These are phyloP conservation scores for Zygaena filipendulae DNA, from an alignment of 2,888 invertebrate species.

Conservation along the genomic window DNA sequence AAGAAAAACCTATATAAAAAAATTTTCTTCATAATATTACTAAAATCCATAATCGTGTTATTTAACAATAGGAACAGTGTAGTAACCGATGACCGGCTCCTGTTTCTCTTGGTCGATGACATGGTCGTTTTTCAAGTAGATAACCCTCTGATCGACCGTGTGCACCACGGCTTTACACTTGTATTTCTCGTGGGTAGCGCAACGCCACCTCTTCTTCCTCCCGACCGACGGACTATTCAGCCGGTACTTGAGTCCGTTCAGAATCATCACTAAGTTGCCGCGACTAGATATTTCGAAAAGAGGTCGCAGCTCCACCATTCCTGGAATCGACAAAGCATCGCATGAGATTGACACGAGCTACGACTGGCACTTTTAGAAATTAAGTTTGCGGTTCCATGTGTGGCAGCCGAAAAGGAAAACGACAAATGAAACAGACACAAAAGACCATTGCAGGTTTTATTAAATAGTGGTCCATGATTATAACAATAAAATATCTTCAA, in stretches of 20 bases:
- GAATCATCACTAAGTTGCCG: constrained; percentile 22
- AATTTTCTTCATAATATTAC: neutral
- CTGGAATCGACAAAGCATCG: constrained; percentile 12
- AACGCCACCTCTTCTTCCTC: constrained; percentile 29
- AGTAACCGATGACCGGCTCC: constrained; percentile 18
- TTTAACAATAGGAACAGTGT: too few relatives aligned
- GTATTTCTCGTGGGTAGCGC: constrained; percentile 26
- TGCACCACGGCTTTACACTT: constrained; percentile 31
- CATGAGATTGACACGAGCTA: neutral
- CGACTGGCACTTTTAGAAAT: too few relatives aligned
- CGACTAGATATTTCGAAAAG: constrained; percentile 21
- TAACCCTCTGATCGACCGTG: constrained; percentile 24
- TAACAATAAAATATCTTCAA: too few relatives aligned
- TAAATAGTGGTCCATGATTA: too few relatives aligned
- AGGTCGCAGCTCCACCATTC: constrained; percentile 7
- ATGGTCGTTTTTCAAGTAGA: constrained; percentile 26
- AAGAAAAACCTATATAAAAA: too few relatives aligned
- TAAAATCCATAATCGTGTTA: too few relatives aligned
- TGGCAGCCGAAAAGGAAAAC: too few relatives aligned
- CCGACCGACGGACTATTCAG: constrained; percentile 20
- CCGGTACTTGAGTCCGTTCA: constrained; percentile 27
- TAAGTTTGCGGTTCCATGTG: constrained; percentile 1
- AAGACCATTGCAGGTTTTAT: too few relatives aligned
- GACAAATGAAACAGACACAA: too few relatives aligned
- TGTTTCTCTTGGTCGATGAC: constrained; percentile 12